Percentiles rank a stretch among this genome's conserved stretches.
Conservation (phyloP, 2,797 vertebrate species). For the Amphiprion clarkii region DNA sequence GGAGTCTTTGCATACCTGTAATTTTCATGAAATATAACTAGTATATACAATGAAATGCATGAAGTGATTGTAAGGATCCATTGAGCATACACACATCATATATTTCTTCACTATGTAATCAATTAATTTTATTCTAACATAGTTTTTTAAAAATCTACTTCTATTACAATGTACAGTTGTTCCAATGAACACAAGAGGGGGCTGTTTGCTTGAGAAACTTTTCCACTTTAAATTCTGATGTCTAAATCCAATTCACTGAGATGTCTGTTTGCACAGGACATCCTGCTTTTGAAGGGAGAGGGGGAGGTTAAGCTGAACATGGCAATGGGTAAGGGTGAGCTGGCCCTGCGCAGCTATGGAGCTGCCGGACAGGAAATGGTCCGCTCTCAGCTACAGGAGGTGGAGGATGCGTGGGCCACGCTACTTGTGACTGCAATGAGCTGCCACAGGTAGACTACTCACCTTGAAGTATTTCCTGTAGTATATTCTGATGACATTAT, state of each 20-base stretch:
- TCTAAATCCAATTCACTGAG: constrained; percentile 13
- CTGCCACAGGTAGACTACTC: constrained; percentile 89
- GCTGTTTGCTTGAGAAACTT: constrained; percentile 52
- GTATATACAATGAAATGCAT: neutral
- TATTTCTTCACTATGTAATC: neutral
- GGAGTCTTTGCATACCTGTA: neutral
- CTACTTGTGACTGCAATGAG: constrained; percentile 89
- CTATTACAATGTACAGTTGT: neutral
- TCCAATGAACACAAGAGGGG: constrained; percentile 65
- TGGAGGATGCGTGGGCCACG: constrained; percentile 91
- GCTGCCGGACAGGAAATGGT: constrained; percentile 89
- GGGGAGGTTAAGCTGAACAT: constrained; percentile 97
- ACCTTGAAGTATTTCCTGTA: constrained; percentile 1
- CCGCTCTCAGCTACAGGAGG: constrained; percentile 89
- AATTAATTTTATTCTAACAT: neutral
- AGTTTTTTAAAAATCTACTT: neutral
- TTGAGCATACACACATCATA: neutral
- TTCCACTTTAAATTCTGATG: neutral
- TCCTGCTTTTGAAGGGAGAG: constrained; percentile 96
- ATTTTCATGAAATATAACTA: neutral
- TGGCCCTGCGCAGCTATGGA: constrained; percentile 89
- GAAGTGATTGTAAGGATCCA: neutral
- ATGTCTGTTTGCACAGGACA: constrained; percentile 87
- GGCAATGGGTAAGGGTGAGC: constrained; percentile 95
- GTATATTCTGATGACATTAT: neutral